phyloP scores from a whole-genome alignment of 2,797 vertebrate species.

The Cheirogaleus major region DNA sequence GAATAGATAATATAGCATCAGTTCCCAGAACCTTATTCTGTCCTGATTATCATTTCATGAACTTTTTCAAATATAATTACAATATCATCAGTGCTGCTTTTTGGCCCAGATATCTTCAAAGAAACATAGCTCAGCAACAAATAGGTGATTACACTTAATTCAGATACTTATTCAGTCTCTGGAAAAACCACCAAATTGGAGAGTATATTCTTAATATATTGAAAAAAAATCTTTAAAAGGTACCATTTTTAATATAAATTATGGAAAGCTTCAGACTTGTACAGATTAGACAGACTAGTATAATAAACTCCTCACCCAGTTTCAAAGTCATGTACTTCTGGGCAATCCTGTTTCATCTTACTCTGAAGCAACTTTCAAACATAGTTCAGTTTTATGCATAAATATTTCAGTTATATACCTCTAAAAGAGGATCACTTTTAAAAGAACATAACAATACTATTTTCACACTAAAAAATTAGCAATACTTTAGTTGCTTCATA shows the following conservation, averaged over 20 bases:
- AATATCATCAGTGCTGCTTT: not conserved
- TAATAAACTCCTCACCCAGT: not conserved
- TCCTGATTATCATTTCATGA: constrained; percentile 24
- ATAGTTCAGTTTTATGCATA: not conserved
- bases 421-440: not conserved
- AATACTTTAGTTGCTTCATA: not conserved
- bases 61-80: constrained; percentile 10
- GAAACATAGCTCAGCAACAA: not conserved
- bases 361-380: not conserved
- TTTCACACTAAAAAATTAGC: not conserved
- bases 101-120: constrained; percentile 18
- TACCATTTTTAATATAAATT: not conserved
- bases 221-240: not conserved
- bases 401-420: not conserved
- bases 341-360: not conserved
- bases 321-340: not conserved
- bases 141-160: constrained; percentile 20
- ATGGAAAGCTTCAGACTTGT: not conserved
- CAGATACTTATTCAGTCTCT: not conserved
- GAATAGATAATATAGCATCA: constrained; percentile 35
- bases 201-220: not conserved
- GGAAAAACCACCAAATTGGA: not conserved
- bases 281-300: not conserved
- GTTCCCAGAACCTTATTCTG: constrained; percentile 1
- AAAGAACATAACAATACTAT: not conserved